A percentile compares a stretch with the other conserved stretches of the same genome.
These are phyloP conservation scores for Panorpa germanica DNA, from an alignment of 2,888 invertebrate species.

Conservation along the genomic window DNA sequence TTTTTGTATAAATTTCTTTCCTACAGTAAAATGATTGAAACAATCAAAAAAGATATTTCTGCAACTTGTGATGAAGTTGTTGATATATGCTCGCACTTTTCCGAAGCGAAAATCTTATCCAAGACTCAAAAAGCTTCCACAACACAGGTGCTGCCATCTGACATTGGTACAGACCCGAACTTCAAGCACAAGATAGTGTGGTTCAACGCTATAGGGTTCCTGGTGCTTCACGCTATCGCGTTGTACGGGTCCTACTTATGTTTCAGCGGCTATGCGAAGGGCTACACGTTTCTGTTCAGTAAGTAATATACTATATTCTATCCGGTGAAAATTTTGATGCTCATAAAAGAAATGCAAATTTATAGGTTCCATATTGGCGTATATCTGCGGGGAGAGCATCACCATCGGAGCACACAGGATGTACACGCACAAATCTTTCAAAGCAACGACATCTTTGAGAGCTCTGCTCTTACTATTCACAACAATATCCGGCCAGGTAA, in stretches of 20 bases:
- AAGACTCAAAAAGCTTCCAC: no score
- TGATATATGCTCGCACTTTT: no score
- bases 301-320: constrained; percentile 19
- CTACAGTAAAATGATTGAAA: no score
- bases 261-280: constrained; percentile 17
- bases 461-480: constrained; percentile 42
- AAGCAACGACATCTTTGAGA: constrained; percentile 42
- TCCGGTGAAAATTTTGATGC: not conserved
- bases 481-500: constrained; percentile 60
- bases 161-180: constrained; percentile 29
- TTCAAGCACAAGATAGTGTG: constrained; percentile 35
- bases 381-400: constrained; percentile 34
- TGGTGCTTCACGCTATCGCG: constrained; percentile 30
- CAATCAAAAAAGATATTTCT: no score
- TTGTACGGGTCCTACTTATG: constrained; percentile 25
- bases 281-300: constrained; percentile 22
- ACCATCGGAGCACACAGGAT: constrained; percentile 68
- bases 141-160: constrained; percentile 17
- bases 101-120: no score
- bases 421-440: constrained; percentile 62
- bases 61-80: no score
- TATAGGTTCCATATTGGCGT: constrained; percentile 17
- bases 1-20: no score
- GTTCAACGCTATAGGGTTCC: constrained; percentile 38
- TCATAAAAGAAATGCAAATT: constrained; percentile 10